phyloP scores from a whole-genome alignment of 2,888 invertebrate species.

The Caradrina kadenii region DNA sequence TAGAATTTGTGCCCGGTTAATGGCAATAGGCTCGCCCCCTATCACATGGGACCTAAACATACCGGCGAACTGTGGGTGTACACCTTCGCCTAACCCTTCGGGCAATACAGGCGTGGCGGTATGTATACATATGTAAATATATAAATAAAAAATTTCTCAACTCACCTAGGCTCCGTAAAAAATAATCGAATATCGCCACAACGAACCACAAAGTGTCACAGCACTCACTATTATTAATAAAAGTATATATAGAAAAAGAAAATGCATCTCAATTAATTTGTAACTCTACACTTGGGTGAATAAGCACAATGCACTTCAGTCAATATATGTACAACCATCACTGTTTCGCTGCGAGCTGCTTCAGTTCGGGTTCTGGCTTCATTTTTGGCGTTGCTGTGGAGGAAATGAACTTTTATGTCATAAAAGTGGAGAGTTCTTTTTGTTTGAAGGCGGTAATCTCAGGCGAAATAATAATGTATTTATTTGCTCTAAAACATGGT shows the following conservation, averaged over 20 bases:
- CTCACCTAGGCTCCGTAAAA: constrained; percentile 80
- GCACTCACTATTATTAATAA: constrained; percentile 55
- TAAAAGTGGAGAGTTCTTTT: neutral
- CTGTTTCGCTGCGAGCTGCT: constrained; percentile 77
- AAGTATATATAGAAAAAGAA: constrained; percentile 62
- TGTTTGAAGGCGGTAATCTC: too few species aligned
- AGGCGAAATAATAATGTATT: too few species aligned
- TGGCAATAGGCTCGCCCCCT: too few species aligned
- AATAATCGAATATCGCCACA: constrained; percentile 71
- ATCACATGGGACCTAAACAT: too few species aligned
- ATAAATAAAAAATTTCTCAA: constrained; percentile 1
- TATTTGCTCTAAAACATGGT: too few species aligned
- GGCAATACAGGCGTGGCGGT: too few species aligned
- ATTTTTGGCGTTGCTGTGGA: constrained; percentile 79
- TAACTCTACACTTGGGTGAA: constrained; percentile 57
- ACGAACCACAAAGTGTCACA: constrained; percentile 53
- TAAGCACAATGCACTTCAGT: constrained; percentile 64
- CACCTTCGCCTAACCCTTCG: too few species aligned
- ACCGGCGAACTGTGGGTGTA: too few species aligned
- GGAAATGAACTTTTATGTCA: constrained; percentile 7
- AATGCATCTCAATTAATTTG: constrained; percentile 66
- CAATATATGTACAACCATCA: constrained; percentile 66
- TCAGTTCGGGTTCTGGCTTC: constrained; percentile 77
- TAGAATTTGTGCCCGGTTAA: too few species aligned
- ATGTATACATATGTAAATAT: too few species aligned